Percentiles rank a stretch among this genome's conserved stretches.
phyloP scores from a whole-genome alignment of 2,888 invertebrate species.

The Chrysolina haemoptera region DNA sequence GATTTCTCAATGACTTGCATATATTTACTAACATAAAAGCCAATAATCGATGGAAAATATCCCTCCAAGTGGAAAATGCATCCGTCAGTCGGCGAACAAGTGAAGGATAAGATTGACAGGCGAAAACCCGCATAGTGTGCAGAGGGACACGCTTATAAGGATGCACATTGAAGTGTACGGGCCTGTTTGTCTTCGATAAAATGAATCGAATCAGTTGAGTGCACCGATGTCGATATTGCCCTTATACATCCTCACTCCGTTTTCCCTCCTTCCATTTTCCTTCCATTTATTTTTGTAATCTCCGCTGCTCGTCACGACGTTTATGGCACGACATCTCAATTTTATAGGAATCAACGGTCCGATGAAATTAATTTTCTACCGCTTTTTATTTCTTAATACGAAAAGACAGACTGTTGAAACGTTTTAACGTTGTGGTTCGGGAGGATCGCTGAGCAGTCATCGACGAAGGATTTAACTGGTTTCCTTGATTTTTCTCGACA shows the following conservation, averaged over 20 bases:
- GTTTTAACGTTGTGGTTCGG: not conserved
- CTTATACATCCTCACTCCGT: slow-evolving; percentile 26
- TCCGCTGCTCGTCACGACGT: slow-evolving; percentile 34
- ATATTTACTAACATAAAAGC: not conserved
- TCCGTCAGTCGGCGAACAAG: not conserved
- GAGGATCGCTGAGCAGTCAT: slow-evolving; percentile 6
- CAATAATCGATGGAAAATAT: not conserved
- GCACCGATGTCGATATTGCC: slow-evolving; percentile 45
- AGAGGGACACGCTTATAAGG: slow-evolving; percentile 34
- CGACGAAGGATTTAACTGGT: slow-evolving; percentile 3
- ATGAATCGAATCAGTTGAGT: slow-evolving; percentile 52
- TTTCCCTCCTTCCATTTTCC: slow-evolving; percentile 23
- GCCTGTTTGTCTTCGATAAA: slow-evolving; percentile 59
- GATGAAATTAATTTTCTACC: slow-evolving; percentile 38
- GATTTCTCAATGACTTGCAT: not conserved
- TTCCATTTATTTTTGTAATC: slow-evolving; percentile 45
- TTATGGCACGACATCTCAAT: slow-evolving; percentile 40
- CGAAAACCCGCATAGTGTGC: slow-evolving; percentile 6
- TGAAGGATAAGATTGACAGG: not conserved
- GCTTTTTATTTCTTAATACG: slow-evolving; percentile 34
- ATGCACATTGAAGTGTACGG: slow-evolving; percentile 36
- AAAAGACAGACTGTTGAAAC: slow-evolving; percentile 4
- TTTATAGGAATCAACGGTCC: slow-evolving; percentile 37
- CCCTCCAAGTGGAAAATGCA: not conserved
- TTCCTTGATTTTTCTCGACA: slow-evolving; percentile 9